Evolutionary conservation across 2,113 vertebrate species (phyloP).

Genomic region (Leptobrachium ailaonicum): DNA sequence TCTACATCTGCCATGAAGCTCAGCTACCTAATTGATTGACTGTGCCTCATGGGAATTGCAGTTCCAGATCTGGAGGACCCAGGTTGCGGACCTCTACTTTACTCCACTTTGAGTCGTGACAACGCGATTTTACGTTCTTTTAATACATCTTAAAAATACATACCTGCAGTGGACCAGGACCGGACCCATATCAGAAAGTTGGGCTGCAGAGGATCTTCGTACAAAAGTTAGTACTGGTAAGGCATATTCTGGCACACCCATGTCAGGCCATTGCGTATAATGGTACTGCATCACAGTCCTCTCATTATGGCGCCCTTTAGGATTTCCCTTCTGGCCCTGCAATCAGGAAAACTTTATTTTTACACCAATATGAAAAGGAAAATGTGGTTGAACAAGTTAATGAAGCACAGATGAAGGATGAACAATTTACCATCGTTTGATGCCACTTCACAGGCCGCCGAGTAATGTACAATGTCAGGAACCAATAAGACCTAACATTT

Average conservation of each 20-base stretch:
- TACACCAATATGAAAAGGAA: background rate
- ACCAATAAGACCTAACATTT: too few relatives aligned
- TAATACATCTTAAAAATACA: background rate
- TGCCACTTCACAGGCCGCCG: too few relatives aligned
- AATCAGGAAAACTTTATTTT: background rate
- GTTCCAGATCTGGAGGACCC: too few relatives aligned
- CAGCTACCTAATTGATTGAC: too few relatives aligned
- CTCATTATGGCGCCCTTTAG: slow-evolving; percentile 87
- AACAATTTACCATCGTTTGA: too few relatives aligned
- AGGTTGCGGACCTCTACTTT: too few relatives aligned
- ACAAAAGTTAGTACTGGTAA: slow-evolving; percentile 96
- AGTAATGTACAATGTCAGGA: too few relatives aligned
- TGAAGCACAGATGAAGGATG: too few relatives aligned
- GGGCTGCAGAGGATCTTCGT: slow-evolving; percentile 86
- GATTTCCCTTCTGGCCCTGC: slow-evolving; percentile 86
- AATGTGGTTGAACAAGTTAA: too few relatives aligned
- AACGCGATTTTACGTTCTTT: background rate
- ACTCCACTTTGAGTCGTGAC: too few relatives aligned
- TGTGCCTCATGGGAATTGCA: too few relatives aligned
- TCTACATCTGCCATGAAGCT: too few relatives aligned
- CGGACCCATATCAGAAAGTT: slow-evolving; percentile 80
- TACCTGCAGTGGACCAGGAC: slow-evolving; percentile 98
- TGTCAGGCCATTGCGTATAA: slow-evolving; percentile 98
- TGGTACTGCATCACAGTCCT: slow-evolving; percentile 89
- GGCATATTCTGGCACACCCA: slow-evolving; percentile 95